A percentile compares a stretch with the other conserved stretches of the same genome.
Conservation (phyloP, 2,797 vertebrate species). For the Emydoidea blandingii region DNA sequence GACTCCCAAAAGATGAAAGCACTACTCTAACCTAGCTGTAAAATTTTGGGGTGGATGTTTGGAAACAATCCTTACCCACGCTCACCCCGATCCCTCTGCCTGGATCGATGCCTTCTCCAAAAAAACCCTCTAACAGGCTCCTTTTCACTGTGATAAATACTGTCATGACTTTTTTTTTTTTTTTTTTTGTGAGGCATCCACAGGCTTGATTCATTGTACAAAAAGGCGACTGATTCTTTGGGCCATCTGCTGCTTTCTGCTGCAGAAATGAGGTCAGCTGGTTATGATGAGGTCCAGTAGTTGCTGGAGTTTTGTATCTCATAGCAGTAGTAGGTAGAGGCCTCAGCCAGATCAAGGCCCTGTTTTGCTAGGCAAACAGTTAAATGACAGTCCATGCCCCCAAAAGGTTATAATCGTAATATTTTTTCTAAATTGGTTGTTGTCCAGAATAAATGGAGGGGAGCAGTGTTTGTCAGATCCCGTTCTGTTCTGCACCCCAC, state of each 20-base stretch:
- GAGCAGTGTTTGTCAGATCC: neutral
- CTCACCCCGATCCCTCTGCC: neutral
- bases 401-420: neutral
- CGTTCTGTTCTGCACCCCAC: too few relatives aligned
- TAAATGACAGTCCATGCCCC: neutral
- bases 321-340: neutral
- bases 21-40: neutral
- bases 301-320: neutral
- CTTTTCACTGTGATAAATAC: neutral
- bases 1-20: neutral
- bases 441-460: accelerated
- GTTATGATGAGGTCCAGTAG: neutral
- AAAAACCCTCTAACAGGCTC: neutral
- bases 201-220: neutral
- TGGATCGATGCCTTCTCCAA: neutral
- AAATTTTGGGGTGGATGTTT: accelerated
- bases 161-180: neutral
- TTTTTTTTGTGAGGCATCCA: accelerated
- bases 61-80: neutral
- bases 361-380: neutral
- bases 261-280: neutral
- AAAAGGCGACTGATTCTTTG: accelerated
- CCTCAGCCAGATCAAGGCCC: neutral
- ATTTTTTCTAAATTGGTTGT: neutral
- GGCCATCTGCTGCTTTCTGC: neutral